Percentiles rank a stretch among this genome's conserved stretches.
Evolutionary conservation across 2,888 invertebrate genomes (phyloP).

Genomic region (Rhagonycha fulva): DNA sequence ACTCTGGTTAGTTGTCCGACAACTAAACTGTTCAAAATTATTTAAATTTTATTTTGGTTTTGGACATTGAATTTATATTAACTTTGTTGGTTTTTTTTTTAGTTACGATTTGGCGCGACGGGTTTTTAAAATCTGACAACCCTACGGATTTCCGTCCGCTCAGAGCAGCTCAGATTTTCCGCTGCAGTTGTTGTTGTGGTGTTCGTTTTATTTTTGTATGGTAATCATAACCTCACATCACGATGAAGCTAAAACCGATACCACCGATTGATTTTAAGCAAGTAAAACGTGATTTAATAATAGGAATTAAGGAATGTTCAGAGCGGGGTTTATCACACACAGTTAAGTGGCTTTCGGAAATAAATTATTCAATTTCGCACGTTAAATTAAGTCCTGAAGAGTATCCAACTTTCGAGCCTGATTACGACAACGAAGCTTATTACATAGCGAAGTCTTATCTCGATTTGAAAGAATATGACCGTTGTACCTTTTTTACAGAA

Average conservation of each 20-base stretch:
- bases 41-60: no score
- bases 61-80: no score
- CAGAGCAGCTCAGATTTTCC: no score
- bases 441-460: conserved; percentile 85
- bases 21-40: no score
- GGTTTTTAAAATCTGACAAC: no score
- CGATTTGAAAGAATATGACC: conserved; percentile 88
- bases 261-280: conserved; percentile 53
- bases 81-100: no score
- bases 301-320: conserved; percentile 73
- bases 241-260: background rate
- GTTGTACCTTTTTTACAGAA: conserved; percentile 80
- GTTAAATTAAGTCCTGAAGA: conserved; percentile 64
- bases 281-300: conserved; percentile 68
- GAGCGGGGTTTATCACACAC: conserved; percentile 80
- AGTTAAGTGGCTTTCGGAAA: conserved; percentile 87
- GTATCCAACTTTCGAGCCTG: conserved; percentile 54
- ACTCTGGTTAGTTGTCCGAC: no score
- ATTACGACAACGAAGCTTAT: conserved; percentile 69
- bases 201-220: background rate
- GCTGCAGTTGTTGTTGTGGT: background rate
- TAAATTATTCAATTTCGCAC: conserved; percentile 76
- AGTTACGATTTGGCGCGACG: no score
- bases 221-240: background rate
- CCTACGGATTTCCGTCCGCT: no score